phyloP scores from a whole-genome alignment of 2,888 invertebrate species.

The Hirtodrosophila trivittata region DNA sequence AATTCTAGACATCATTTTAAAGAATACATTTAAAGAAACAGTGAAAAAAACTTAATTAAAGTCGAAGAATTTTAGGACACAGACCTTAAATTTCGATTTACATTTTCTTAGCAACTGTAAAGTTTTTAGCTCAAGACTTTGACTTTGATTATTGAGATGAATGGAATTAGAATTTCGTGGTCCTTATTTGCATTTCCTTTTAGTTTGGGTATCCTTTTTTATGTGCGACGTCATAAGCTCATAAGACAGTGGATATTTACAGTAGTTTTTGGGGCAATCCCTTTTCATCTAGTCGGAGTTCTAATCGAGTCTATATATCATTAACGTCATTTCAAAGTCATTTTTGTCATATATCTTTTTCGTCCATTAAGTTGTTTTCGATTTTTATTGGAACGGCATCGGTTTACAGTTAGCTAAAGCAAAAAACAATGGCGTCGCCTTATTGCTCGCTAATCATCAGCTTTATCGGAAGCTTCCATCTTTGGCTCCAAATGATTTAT shows the following conservation, averaged over 20 bases:
- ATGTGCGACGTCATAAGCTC: neutral
- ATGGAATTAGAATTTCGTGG: too few relatives aligned
- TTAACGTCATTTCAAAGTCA: conserved; percentile 34
- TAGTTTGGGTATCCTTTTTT: conserved; percentile 6
- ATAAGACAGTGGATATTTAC: too few relatives aligned
- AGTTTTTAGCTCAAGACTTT: too few relatives aligned
- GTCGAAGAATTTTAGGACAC: too few relatives aligned
- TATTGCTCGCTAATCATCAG: conserved; percentile 66
- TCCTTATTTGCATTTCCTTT: conserved; percentile 1
- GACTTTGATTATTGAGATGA: too few relatives aligned
- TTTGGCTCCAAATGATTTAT: conserved; percentile 68
- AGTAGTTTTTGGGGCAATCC: neutral
- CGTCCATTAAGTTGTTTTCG: conserved; percentile 38
- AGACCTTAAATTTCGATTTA: too few relatives aligned
- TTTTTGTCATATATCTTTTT: conserved; percentile 43
- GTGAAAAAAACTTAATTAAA: too few relatives aligned
- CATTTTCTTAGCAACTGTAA: too few relatives aligned
- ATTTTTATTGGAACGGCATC: neutral
- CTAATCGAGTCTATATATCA: conserved; percentile 24
- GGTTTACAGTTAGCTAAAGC: conserved; percentile 13
- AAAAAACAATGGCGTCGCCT: conserved; percentile 44
- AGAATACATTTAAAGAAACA: too few relatives aligned
- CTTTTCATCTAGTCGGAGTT: conserved; percentile 1
- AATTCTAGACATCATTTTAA: too few relatives aligned
- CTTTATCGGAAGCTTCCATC: conserved; percentile 53